Base-by-base conservation (phyloP, 2,113 vertebrate genomes). In the Callospermophilus lateralis region DNA sequence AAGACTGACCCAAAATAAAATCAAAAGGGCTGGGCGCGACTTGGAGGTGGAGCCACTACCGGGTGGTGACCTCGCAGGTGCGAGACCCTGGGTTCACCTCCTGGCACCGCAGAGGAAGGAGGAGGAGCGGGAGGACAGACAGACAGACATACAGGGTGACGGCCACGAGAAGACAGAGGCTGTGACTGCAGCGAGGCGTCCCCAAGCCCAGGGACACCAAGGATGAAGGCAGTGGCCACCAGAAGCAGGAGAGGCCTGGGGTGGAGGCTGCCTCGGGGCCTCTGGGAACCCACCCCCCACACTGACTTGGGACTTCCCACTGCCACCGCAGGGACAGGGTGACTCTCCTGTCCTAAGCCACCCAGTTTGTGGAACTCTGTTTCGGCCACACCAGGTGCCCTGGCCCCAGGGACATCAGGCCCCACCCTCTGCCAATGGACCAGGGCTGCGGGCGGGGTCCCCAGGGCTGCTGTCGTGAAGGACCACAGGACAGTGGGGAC, bases 391-490 rank as follows among this genome's bases (percentile, higher is more conserved):
- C 42, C 32, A 28, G 13, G 63, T 0, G 4, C 42, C 70, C 53
- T 30, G 4, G 12, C 73, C 37, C 28, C 7, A 16, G 84, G 51
- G 68, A 65, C 8, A 13, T n/a, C 22, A n/a, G 55, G 9, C 20
- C 4, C 39, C 48, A 22, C 6, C n/a, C 81, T 55, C 51, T 12
- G 13, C 12, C 2, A 7, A 65, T 39, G 28, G 24, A n/a, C 32
- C 0, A 51, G 34, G 51, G 34, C 34, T 55, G 24, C 0, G 0
- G 45, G 22, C 12, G 11, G 26, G 70, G 20, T 0, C 11, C 13
- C 3, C 30, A 16, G 28, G 13, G 13, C 53, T 1, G 3, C 74
- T 1, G 19, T 70, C 74, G 63, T n/a, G 90, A 79, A 97, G 28
- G 58, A 90, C 70, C 76, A 85, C 0, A 12, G 89, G 76, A 61